These are phyloP conservation scores for Callocephalon fimbriatum DNA, from an alignment of 2,113 vertebrate species.

Conservation along the genomic window DNA sequence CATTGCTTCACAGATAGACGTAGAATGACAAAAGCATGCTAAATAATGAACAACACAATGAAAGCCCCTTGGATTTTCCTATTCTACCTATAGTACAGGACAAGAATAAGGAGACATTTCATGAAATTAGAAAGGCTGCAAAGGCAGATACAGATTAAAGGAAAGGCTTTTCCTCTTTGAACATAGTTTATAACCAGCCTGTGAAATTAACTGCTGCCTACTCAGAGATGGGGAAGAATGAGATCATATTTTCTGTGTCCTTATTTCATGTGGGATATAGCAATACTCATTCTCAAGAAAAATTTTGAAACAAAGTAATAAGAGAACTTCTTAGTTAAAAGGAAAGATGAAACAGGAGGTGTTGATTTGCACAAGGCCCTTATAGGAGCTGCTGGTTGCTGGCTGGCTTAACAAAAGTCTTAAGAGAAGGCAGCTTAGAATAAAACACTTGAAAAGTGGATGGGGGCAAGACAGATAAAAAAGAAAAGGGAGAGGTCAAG, in stretches of 20 bases:
- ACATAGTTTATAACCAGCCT: constrained; percentile 56
- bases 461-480: background rate
- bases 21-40: constrained; percentile 49
- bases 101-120: constrained; percentile 60
- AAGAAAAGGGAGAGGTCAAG: background rate
- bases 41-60: constrained; percentile 50
- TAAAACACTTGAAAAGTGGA: background rate
- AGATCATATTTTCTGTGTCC: background rate
- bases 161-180: constrained; percentile 53
- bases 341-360: background rate
- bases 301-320: background rate
- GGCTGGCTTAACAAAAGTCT: background rate
- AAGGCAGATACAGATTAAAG: constrained; percentile 64
- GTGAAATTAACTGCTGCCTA: constrained; percentile 60
- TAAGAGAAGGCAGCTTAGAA: background rate
- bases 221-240: background rate
- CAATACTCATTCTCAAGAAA: background rate
- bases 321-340: background rate
- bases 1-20: constrained; percentile 5
- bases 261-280: background rate
- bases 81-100: constrained; percentile 38
- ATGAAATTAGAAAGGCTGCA: constrained; percentile 68
- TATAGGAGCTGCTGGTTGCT: background rate
- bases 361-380: background rate
- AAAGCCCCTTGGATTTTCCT: constrained; percentile 57